Evolutionary conservation across 2,888 invertebrate species (phyloP), one percentile per base, ranked within the genome.

Genomic region (Lissonota sp.): DNA sequence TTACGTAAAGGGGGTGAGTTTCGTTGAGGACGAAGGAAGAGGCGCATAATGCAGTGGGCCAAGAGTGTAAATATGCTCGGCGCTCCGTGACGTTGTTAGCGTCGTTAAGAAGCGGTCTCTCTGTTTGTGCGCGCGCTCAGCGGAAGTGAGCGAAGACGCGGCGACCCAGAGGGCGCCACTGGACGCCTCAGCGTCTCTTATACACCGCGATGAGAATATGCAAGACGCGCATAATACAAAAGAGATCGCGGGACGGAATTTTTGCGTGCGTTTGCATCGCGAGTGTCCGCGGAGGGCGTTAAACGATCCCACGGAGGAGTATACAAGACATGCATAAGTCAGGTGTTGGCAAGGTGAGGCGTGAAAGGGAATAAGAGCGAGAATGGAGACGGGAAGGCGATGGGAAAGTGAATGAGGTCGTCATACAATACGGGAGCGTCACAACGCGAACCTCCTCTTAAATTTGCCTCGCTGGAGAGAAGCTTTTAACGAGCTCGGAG

Each of bases 401-500:
- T 60, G 63, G 80, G 57, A 64, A 55, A 44, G 39, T 62, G 46
- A 49, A 51, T 37, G 55, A 64, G 57, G 14, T 10, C 40, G 10
- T 74, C 66, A 26, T 26, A 26, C 26, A 72, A 73, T 64, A 40
- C 46, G 39, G 51, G 60, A 71, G 44, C 62, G 62, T 53, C 53
- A 44, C 46, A 37, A n/a, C 53, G 55, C 46, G 40, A n/a, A 70
- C 39, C 16, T 37, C 46, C 57, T 62, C 62, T 80, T 72, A 72
- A 80, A 80, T 76, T 80, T 67, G 60, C 76, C 67, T 80, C 67
- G 16, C 39, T 12, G 53, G 49, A 60, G 44, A 71, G 72, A 75
- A 67, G 75, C 55, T 80, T 71, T 80, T 80, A 80, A 80, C 76
- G 76, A 80, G 75, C 80, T 72, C 39, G 67, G 37, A 62, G 42